Evolutionary conservation across 2,797 vertebrate genomes (phyloP).

Genomic region (Discoglossus pictus): DNA sequence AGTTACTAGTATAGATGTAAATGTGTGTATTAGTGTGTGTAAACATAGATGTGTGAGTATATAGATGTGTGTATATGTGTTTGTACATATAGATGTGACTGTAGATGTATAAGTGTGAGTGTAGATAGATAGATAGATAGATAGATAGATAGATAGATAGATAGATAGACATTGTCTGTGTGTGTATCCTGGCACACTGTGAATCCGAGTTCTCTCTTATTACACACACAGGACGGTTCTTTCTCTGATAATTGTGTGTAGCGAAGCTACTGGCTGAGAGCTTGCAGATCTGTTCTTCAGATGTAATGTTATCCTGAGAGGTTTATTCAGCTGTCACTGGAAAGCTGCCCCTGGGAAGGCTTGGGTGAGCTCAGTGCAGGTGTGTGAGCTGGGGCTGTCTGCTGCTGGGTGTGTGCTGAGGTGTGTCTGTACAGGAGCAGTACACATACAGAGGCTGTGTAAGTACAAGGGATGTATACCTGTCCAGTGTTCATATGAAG

Average conservation of each 20-base stretch:
- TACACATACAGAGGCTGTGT: background rate
- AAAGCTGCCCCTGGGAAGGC: slow-evolving; percentile 10
- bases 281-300: background rate
- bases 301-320: slow-evolving; percentile 12
- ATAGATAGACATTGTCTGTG: no score
- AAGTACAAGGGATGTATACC: background rate
- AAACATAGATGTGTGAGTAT: no score
- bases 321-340: slow-evolving; percentile 18
- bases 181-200: no score
- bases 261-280: background rate
- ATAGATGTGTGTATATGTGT: no score
- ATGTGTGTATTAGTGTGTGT: no score
- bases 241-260: slow-evolving; percentile 32
- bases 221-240: slow-evolving; percentile 1
- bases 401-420: slow-evolving; percentile 22
- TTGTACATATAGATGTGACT: no score
- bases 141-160: no score
- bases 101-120: no score
- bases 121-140: no score
- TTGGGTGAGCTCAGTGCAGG: slow-evolving; percentile 19
- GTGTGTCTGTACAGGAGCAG: slow-evolving; percentile 9
- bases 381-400: slow-evolving; percentile 21
- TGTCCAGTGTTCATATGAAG: no score
- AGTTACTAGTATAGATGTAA: no score
- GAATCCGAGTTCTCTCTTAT: background rate